phyloP scores from a whole-genome alignment of 2,797 vertebrate genomes.

The Cottoperca gobio region DNA sequence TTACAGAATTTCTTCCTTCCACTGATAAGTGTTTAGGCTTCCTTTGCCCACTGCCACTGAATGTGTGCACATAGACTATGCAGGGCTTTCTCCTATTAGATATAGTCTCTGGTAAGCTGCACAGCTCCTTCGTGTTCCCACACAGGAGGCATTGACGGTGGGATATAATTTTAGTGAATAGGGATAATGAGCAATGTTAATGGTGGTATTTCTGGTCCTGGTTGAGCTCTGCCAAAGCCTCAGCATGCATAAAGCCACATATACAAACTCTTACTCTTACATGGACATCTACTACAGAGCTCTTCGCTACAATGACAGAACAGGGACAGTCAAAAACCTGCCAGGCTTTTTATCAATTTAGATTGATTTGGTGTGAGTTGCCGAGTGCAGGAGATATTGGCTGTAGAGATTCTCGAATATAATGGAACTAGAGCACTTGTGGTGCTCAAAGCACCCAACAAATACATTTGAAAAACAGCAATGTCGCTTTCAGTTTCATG shows the following conservation, averaged over 20 bases:
- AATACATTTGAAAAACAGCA: too few species aligned
- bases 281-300: constrained; percentile 21
- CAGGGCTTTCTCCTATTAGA: constrained; percentile 32
- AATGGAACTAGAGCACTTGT: too few species aligned
- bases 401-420: too few species aligned
- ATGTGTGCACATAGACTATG: constrained; percentile 20
- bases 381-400: too few species aligned
- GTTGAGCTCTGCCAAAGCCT: constrained; percentile 25
- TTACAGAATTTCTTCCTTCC: constrained; percentile 19
- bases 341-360: too few species aligned
- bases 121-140: constrained; percentile 27
- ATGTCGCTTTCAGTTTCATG: too few species aligned
- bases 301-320: not conserved
- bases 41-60: constrained; percentile 20
- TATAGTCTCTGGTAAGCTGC: constrained; percentile 24
- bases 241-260: constrained; percentile 17
- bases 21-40: constrained; percentile 28
- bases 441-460: too few species aligned
- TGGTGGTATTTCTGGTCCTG: constrained; percentile 34
- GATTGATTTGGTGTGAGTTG: too few species aligned
- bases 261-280: not conserved
- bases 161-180: constrained; percentile 24
- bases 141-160: constrained; percentile 10
- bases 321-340: too few species aligned
- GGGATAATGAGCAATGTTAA: constrained; percentile 48